These are phyloP conservation scores for Solea senegalensis DNA, from an alignment of 2,113 vertebrate genomes.

Conservation along the genomic window DNA sequence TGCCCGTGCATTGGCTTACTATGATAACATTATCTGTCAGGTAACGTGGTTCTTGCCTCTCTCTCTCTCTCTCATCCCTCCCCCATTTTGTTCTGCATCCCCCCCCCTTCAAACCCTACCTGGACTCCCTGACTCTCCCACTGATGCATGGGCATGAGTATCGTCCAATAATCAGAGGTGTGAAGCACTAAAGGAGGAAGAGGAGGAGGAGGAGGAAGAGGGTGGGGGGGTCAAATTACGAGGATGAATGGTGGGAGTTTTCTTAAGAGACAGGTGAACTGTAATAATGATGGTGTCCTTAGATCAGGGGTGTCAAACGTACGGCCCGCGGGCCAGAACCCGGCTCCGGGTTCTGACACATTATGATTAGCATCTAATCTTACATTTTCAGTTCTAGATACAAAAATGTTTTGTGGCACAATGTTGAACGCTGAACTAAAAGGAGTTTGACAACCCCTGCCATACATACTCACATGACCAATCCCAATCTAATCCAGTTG, in stretches of 20 bases:
- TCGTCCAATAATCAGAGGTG: constrained; percentile 60
- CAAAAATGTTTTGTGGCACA: too few relatives aligned
- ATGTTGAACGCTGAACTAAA: too few relatives aligned
- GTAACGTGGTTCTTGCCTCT: constrained; percentile 85
- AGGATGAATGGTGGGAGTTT: constrained; percentile 40
- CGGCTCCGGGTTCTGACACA: too few relatives aligned
- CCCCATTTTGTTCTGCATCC: constrained; percentile 13
- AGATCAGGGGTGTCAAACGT: too few relatives aligned
- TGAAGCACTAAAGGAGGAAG: constrained; percentile 21
- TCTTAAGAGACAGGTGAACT: background rate
- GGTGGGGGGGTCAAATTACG: constrained; percentile 8
- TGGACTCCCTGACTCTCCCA: constrained; percentile 38
- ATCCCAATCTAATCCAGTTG: too few relatives aligned
- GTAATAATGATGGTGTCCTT: background rate
- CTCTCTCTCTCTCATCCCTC: constrained; percentile 73
- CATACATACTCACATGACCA: too few relatives aligned
- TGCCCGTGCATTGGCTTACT: constrained; percentile 86
- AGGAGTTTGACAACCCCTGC: too few relatives aligned
- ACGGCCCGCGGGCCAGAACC: too few relatives aligned
- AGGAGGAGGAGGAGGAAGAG: background rate
- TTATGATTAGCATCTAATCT: too few relatives aligned
- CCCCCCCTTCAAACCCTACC: constrained; percentile 54
- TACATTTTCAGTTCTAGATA: too few relatives aligned
- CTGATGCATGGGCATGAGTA: constrained; percentile 78
- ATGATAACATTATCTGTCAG: constrained; percentile 89